phyloP scores from a whole-genome alignment of 1,140 invertebrate species.

The Gonatopus flavifemur region DNA sequence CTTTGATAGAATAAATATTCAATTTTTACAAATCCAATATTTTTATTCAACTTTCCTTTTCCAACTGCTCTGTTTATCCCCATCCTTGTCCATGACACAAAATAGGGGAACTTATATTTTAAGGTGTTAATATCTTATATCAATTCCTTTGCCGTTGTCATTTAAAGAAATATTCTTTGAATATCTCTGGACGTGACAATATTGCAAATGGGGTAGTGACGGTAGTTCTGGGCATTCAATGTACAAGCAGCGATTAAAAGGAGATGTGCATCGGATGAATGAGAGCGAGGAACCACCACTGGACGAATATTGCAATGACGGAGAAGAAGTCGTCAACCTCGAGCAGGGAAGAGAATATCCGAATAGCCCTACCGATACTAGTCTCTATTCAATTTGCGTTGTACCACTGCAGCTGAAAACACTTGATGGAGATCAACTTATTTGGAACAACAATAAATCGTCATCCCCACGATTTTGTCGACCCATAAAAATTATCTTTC shows the following conservation, averaged over 20 bases:
- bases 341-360: not conserved
- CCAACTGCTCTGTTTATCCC: too few species aligned
- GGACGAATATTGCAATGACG: not conserved
- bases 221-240: not conserved
- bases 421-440: not conserved
- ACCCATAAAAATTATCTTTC: not conserved
- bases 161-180: too few species aligned
- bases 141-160: too few species aligned
- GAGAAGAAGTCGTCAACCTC: not conserved
- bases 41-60: too few species aligned
- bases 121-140: too few species aligned
- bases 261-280: too few species aligned
- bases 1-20: too few species aligned
- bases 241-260: not conserved
- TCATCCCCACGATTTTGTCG: not conserved
- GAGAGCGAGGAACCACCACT: not conserved
- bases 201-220: not conserved
- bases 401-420: not conserved
- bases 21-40: too few species aligned
- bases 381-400: not conserved
- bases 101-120: too few species aligned
- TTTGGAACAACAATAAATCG: not conserved
- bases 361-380: not conserved
- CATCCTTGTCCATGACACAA: too few species aligned
- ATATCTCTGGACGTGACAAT: too few species aligned